These are phyloP conservation scores for Nestor notabilis DNA, from an alignment of 2,113 vertebrate genomes.

Conservation along the genomic window DNA sequence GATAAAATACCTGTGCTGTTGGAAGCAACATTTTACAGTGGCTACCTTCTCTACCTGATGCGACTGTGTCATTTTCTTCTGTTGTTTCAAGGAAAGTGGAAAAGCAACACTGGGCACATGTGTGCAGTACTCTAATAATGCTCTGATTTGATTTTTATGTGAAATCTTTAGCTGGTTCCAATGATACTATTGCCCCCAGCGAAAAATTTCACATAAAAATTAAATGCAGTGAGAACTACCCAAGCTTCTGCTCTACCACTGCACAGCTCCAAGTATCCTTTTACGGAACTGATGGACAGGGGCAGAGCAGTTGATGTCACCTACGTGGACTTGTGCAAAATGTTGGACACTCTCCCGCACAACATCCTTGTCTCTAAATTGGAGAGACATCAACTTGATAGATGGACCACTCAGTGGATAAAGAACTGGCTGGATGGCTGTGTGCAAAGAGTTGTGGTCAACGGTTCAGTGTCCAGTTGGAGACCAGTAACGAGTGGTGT, in stretches of 20 bases:
- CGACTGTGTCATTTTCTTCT: background rate
- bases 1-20: background rate
- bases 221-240: background rate
- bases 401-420: no score
- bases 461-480: no score
- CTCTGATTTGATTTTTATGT: background rate
- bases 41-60: background rate
- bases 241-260: background rate
- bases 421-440: no score
- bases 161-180: background rate
- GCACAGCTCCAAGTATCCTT: background rate
- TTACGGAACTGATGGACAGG: no score
- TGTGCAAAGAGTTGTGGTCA: no score
- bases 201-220: background rate
- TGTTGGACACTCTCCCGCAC: no score
- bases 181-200: background rate
- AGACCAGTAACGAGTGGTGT: no score
- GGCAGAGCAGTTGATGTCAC: no score
- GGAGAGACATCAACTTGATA: no score
- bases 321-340: no score
- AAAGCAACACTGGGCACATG: background rate
- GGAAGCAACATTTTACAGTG: background rate
- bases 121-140: background rate
- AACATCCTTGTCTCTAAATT: no score
- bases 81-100: background rate